Percentiles rank a stretch among this genome's conserved stretches.
Evolutionary conservation across 2,888 invertebrate genomes (phyloP).

Genomic region (Eulithis testata): DNA sequence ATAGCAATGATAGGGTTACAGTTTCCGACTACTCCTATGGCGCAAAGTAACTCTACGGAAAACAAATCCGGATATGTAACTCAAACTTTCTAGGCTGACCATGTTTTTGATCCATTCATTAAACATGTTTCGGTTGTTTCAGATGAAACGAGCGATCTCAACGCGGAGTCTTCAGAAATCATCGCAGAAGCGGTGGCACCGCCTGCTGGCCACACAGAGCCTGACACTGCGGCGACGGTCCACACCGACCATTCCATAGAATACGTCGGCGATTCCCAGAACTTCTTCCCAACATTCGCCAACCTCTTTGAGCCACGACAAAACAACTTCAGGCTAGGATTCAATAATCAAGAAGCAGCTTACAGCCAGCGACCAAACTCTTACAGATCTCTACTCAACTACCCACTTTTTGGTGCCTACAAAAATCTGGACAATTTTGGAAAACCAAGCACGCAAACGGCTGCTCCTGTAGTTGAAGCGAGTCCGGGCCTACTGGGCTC

Average conservation of each 20-base stretch:
- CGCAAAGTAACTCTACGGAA: too few relatives aligned
- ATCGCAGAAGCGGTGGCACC: conserved; percentile 73
- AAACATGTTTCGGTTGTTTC: conserved; percentile 55
- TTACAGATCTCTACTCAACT: conserved; percentile 76
- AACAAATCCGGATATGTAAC: too few relatives aligned
- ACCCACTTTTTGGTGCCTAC: conserved; percentile 72
- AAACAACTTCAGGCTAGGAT: conserved; percentile 84
- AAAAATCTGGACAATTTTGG: conserved; percentile 69
- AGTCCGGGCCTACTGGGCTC: conserved; percentile 89
- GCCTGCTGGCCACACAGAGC: conserved; percentile 61
- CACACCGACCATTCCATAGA: conserved; percentile 81
- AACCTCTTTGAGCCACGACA: conserved; percentile 86
- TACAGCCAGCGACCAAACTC: conserved; percentile 85
- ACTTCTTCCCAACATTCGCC: conserved; percentile 91
- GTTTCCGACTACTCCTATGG: not conserved
- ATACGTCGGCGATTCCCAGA: conserved; percentile 85
- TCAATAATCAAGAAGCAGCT: conserved; percentile 85
- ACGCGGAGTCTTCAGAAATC: conserved; percentile 79
- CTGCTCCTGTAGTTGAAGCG: conserved; percentile 76
- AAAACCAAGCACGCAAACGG: conserved; percentile 65
- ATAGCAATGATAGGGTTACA: not conserved
- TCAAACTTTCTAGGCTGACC: too few relatives aligned
- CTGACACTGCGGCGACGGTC: conserved; percentile 59
- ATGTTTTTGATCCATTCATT: not conserved
- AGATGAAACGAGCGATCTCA: conserved; percentile 72